Conservation (phyloP, 2,888 invertebrate species). For the Folsomia candida region DNA sequence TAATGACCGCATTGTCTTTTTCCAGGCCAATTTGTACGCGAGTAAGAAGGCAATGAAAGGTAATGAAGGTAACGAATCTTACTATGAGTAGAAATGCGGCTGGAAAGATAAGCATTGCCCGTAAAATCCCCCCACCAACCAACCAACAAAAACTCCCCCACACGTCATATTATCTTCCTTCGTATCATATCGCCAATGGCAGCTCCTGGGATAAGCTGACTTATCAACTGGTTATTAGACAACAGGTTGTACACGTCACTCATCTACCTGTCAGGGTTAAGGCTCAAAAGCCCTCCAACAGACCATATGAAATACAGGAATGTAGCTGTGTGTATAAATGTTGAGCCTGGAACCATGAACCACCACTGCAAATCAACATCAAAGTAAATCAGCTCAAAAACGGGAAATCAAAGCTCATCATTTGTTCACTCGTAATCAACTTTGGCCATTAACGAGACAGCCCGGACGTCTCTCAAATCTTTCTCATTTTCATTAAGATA, state of each 20-base stretch:
- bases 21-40: constrained; percentile 96
- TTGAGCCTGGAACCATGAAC: too few species aligned
- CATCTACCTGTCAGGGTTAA: too few species aligned
- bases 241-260: background rate
- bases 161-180: too few species aligned
- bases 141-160: background rate
- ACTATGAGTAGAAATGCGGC: background rate
- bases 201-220: background rate
- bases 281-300: too few species aligned
- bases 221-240: background rate
- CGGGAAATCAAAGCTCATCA: background rate
- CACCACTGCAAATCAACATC: background rate
- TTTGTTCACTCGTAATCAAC: background rate
- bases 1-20: too few species aligned
- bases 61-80: too few species aligned
- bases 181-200: too few species aligned
- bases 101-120: background rate
- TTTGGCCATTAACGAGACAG: background rate
- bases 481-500: too few species aligned
- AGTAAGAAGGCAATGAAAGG: too few species aligned
- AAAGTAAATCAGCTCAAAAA: background rate
- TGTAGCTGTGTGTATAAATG: too few species aligned
- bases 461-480: background rate
- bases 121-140: background rate
- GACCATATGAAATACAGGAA: too few species aligned